A percentile compares a stretch with the other conserved stretches of the same genome.
Evolutionary conservation across 2,113 vertebrate species (phyloP).

Genomic region (Gulo gulo): DNA sequence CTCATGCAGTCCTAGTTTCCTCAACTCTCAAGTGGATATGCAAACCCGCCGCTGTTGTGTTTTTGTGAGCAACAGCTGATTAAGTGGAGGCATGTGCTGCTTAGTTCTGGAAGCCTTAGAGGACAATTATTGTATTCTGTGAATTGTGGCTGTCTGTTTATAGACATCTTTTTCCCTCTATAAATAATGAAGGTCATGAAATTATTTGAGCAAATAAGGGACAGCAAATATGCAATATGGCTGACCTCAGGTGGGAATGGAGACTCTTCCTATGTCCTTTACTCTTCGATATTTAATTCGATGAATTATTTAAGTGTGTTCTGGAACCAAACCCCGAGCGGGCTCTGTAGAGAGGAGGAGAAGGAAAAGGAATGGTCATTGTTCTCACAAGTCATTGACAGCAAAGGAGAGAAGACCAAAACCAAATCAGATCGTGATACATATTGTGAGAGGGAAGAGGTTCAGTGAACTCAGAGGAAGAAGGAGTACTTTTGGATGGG

Average conservation of each 20-base stretch:
- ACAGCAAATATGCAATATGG: background rate
- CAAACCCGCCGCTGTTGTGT: background rate
- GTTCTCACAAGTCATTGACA: background rate
- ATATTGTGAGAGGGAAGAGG: background rate
- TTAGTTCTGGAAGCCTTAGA: background rate
- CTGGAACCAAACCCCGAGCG: background rate
- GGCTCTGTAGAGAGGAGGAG: accelerated
- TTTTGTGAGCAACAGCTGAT: background rate
- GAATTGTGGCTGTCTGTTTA: background rate
- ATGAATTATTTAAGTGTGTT: background rate
- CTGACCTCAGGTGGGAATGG: background rate
- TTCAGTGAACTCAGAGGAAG: background rate
- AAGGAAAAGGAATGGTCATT: background rate
- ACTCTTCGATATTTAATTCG: background rate
- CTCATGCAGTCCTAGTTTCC: background rate
- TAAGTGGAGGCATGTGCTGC: background rate
- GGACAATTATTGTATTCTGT: background rate
- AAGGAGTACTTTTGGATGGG: background rate
- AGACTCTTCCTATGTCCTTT: background rate
- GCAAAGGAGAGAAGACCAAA: background rate
- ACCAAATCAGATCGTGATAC: background rate
- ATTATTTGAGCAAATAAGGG: background rate
- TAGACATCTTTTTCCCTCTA: background rate
- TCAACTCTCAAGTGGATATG: background rate
- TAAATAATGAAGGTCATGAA: background rate